Conservation (phyloP, 2,797 vertebrate species). For the Peromyscus aztecus region DNA sequence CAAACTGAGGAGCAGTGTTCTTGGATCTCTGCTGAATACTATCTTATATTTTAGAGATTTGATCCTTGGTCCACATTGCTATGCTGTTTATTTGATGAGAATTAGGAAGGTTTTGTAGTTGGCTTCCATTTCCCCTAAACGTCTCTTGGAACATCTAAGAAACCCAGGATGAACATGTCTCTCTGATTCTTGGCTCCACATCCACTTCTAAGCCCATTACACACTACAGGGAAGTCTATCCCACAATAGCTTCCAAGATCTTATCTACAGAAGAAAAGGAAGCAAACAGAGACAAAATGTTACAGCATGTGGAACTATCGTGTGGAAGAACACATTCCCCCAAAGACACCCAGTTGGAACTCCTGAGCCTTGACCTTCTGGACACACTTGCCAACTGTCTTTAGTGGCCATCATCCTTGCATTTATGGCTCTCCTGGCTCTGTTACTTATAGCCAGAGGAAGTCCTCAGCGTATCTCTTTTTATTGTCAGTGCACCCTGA, state of each 20-base stretch:
- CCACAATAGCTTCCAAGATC: slow-evolving; percentile 31
- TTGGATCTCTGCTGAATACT: slow-evolving; percentile 10
- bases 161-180: background rate
- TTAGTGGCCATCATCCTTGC: background rate
- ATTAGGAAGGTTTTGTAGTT: background rate
- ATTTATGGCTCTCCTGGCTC: background rate
- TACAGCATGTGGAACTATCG: background rate
- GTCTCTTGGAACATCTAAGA: background rate
- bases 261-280: slow-evolving; percentile 64
- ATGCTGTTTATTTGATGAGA: slow-evolving; percentile 7
- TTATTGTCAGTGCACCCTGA: background rate
- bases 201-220: background rate
- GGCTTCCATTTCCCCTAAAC: background rate
- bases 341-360: background rate
- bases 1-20: background rate
- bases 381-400: slow-evolving; percentile 4
- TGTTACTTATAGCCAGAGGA: slow-evolving; percentile 59
- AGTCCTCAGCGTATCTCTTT: slow-evolving; percentile 69
- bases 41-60: background rate
- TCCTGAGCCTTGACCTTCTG: slow-evolving; percentile 1
- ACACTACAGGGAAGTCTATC: background rate
- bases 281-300: slow-evolving; percentile 19
- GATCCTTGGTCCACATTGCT: background rate
- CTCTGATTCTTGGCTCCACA: background rate
- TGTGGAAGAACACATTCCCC: background rate